phyloP scores from a whole-genome alignment of 2,797 vertebrate species.

The Chanos chanos region DNA sequence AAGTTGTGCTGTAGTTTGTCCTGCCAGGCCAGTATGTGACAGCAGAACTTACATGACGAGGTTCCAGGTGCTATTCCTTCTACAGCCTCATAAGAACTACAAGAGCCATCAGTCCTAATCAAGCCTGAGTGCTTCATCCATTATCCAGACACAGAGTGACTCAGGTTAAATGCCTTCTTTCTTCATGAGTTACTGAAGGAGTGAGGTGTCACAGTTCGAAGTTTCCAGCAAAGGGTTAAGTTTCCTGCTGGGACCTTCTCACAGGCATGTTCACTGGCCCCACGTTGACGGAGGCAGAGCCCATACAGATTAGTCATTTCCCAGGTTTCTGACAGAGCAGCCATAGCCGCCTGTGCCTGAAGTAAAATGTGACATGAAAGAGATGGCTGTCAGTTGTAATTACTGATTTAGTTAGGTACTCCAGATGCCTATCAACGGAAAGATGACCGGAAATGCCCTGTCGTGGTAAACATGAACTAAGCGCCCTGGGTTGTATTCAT shows the following conservation, averaged over 20 bases:
- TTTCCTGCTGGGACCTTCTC: neutral
- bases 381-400: constrained; percentile 11
- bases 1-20: no score
- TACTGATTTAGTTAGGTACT: constrained; percentile 7
- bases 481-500: neutral
- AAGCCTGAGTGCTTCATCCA: constrained; percentile 44
- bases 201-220: neutral
- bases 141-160: constrained; percentile 41
- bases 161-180: constrained; percentile 38
- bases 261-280: neutral
- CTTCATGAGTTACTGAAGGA: constrained; percentile 13
- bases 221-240: constrained; percentile 1
- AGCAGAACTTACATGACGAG: neutral
- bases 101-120: constrained; percentile 62
- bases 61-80: constrained; percentile 50
- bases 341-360: neutral
- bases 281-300: neutral
- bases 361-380: neutral
- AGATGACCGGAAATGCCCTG: neutral
- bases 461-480: neutral
- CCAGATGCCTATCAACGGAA: constrained; percentile 5
- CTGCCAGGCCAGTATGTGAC: no score
- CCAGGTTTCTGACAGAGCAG: constrained; percentile 21
- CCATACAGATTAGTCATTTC: constrained; percentile 26
- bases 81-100: constrained; percentile 58